These are phyloP conservation scores for Liposcelis brunnea DNA, from an alignment of 2,888 invertebrate species.

Conservation along the genomic window DNA sequence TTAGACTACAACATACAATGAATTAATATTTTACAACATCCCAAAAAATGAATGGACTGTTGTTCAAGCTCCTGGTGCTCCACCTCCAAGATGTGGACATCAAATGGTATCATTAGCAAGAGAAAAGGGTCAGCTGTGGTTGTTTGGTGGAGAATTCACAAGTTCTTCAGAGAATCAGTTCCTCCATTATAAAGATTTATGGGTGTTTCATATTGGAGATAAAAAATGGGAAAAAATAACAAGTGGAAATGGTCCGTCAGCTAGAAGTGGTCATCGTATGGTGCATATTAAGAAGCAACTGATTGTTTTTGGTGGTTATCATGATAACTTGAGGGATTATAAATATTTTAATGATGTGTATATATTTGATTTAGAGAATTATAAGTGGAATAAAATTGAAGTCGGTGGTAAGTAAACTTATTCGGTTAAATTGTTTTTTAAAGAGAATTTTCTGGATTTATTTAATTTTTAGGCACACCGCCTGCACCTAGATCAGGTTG, in stretches of 20 bases:
- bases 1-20: conserved; percentile 72
- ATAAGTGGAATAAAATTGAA: conserved; percentile 58
- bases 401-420: conserved; percentile 22
- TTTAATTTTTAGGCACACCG: conserved; percentile 32
- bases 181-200: conserved; percentile 81
- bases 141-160: conserved; percentile 86
- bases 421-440: neutral
- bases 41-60: conserved; percentile 61
- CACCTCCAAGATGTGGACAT: conserved; percentile 78
- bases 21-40: conserved; percentile 67
- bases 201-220: conserved; percentile 60
- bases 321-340: conserved; percentile 72
- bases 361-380: conserved; percentile 60
- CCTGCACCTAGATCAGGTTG: conserved; percentile 72
- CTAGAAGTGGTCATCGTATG: conserved; percentile 83
- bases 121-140: conserved; percentile 54
- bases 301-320: conserved; percentile 80
- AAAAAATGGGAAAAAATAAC: conserved; percentile 66
- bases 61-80: conserved; percentile 65
- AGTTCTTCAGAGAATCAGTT: conserved; percentile 82
- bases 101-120: conserved; percentile 62
- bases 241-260: conserved; percentile 55
- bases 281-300: conserved; percentile 57
- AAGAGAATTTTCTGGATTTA: conserved; percentile 1
- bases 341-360: conserved; percentile 79